Evolutionary conservation across 2,888 invertebrate genomes (phyloP).

Genomic region (Limnephilus auricula): DNA sequence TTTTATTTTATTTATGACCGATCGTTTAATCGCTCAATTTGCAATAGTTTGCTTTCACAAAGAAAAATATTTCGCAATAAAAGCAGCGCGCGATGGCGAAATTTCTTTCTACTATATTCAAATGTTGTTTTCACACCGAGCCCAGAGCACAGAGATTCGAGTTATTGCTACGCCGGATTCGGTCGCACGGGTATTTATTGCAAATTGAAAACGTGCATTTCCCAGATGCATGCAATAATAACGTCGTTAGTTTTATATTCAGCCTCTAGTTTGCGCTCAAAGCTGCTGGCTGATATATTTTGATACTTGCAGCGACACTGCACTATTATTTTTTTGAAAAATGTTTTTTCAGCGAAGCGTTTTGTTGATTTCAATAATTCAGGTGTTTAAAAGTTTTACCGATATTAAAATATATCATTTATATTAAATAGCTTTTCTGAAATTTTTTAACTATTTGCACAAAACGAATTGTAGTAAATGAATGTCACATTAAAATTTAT

Average conservation of each 20-base stretch:
- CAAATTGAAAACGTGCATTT: conserved; percentile 65
- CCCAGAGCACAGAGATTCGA: conserved; percentile 39
- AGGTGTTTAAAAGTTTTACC: too few relatives aligned
- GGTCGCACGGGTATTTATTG: conserved; percentile 62
- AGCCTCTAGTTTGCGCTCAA: conserved; percentile 7
- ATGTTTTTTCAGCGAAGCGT: neutral
- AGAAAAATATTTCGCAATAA: conserved; percentile 41
- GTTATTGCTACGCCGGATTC: conserved; percentile 47
- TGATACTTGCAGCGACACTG: neutral
- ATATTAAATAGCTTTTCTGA: too few relatives aligned
- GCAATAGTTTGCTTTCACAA: conserved; percentile 30
- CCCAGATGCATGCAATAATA: conserved; percentile 50
- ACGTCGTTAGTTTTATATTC: conserved; percentile 40
- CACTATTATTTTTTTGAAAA: neutral
- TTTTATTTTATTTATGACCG: conserved; percentile 14
- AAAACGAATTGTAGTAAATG: too few relatives aligned
- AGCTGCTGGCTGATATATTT: neutral
- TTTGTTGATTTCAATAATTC: neutral
- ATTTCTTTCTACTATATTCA: conserved; percentile 44
- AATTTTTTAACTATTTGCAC: too few relatives aligned
- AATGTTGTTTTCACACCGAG: conserved; percentile 55
- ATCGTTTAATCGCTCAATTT: conserved; percentile 36
- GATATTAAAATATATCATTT: too few relatives aligned
- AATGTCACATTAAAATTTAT: too few relatives aligned
- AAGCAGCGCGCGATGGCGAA: conserved; percentile 13